These are phyloP conservation scores for Caenorhabditis angaria DNA, from an alignment of 2,888 invertebrate genomes.

Conservation along the genomic window DNA sequence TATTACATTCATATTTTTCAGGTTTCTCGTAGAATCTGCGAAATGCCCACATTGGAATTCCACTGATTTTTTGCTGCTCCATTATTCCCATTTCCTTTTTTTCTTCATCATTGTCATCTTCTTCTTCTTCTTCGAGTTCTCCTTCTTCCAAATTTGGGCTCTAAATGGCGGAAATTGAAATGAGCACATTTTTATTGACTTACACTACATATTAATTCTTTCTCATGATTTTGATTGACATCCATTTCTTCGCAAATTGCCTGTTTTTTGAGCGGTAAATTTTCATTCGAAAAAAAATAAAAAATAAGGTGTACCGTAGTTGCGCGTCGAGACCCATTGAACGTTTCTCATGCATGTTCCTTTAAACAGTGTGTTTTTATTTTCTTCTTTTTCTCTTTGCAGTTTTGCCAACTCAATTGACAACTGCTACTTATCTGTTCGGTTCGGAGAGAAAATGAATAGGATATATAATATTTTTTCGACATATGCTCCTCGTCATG, in stretches of 20 bases:
- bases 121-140: not conserved
- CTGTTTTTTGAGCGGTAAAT: not conserved
- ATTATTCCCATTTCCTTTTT: not conserved
- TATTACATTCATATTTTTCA: not conserved
- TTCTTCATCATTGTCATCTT: not conserved
- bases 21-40: not conserved
- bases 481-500: slow-evolving; percentile 6
- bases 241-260: slow-evolving; percentile 1
- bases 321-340: no score
- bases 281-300: no score
- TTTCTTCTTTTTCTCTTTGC: no score
- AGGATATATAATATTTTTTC: not conserved
- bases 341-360: no score
- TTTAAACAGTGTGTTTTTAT: no score
- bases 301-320: no score
- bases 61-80: not conserved
- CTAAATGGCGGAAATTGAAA: no score
- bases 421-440: not conserved
- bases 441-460: not conserved
- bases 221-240: not conserved
- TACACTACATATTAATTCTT: not conserved
- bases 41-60: not conserved
- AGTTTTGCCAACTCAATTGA: not conserved
- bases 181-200: no score
- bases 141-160: not conserved